Evolutionary conservation across 1,140 invertebrate species (phyloP), one percentile per base, ranked within the genome.

Genomic region (Pantala flavescens): DNA sequence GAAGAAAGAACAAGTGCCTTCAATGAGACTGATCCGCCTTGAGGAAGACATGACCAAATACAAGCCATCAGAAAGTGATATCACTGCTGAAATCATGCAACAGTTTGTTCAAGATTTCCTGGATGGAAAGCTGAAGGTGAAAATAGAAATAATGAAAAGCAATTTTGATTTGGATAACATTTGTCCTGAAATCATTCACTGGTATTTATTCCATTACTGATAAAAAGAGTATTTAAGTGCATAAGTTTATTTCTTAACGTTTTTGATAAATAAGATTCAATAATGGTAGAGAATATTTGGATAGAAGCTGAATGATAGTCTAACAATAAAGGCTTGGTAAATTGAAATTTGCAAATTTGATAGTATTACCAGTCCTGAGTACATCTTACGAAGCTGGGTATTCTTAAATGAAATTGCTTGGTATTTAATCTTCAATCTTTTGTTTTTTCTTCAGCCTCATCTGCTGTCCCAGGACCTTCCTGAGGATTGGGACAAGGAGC

Each of bases 31-130:
- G 71, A 99, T 99, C 81, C 90, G 91, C 75, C 84, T 99, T 71
- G 95, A 97, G 84, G 94, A 99, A 80, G 97, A 99, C 80, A 99
- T 99, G 97, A 90, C 91, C 80, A 99, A 99, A 84, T 99, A 93
- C 87, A 98, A 98, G 83, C 98, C 98, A 49, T 87, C 90, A 73
- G 88, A 84, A 43, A 81, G 86, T 55, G 95, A 97, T 77, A 84
- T 98, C 36, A 87, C 85, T 24, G 86, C 88, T 43, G 92, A 93
- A 77, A 88, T 89, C 80, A 86, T 99, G 74, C 87, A 89, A 81
- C 82, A 89, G 78, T 99, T 99, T 85, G 91, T 98, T 11, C 85
- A 90, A 78, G 88, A 88, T 43, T 98, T 96, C 86, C 81, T 97
- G 72, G 95, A 92, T 76, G 96, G 95, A 74, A 97, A 94, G 83